A percentile compares a stretch with the other conserved stretches of the same genome.
These are phyloP conservation scores for Neuroterus valhalla DNA, from an alignment of 1,140 invertebrate species.

Conservation along the genomic window DNA sequence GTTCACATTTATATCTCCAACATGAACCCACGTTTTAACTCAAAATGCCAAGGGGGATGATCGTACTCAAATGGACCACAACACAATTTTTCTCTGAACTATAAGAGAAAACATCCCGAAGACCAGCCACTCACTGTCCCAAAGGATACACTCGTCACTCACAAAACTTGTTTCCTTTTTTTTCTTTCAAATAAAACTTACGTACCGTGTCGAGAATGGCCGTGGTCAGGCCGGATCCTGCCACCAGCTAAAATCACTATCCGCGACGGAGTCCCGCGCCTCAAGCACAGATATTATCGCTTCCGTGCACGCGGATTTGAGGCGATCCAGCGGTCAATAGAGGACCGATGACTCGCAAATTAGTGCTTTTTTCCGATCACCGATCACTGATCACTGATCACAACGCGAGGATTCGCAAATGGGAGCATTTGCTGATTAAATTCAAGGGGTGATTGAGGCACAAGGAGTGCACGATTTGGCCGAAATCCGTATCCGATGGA, in stretches of 20 bases:
- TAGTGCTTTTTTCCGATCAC: background rate
- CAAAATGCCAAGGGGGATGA: too few relatives aligned
- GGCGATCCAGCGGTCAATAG: background rate
- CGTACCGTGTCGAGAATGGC: constrained; percentile 76
- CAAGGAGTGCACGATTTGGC: constrained; percentile 22
- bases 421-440: constrained; percentile 1
- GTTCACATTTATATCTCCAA: too few relatives aligned
- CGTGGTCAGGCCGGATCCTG: constrained; percentile 75
- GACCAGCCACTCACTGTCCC: too few relatives aligned
- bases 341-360: too few relatives aligned
- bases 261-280: constrained; percentile 44
- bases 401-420: constrained; percentile 14
- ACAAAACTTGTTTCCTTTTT: too few relatives aligned
- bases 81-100: too few relatives aligned
- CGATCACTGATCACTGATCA: constrained; percentile 41
- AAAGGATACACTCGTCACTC: too few relatives aligned
- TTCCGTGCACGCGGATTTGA: background rate
- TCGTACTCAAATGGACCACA: too few relatives aligned
- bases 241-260: constrained; percentile 71
- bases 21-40: too few relatives aligned
- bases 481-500: constrained; percentile 11
- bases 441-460: constrained; percentile 7
- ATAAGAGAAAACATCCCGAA: too few relatives aligned
- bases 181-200: constrained; percentile 43
- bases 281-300: background rate